These are phyloP conservation scores for Zingel zingel DNA, from an alignment of 2,113 vertebrate genomes.

Conservation along the genomic window DNA sequence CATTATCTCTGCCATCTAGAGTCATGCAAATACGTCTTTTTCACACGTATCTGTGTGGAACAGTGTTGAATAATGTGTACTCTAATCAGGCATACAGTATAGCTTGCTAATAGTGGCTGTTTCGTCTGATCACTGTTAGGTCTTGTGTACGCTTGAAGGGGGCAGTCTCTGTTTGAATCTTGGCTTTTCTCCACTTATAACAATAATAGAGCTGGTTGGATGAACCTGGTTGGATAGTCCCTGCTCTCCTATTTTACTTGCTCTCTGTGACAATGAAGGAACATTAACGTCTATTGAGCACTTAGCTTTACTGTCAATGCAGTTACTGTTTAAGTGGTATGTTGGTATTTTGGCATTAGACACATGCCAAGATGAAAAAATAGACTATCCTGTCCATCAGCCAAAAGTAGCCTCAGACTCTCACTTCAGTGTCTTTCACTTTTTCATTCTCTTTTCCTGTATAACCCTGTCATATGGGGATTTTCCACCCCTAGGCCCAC, in stretches of 20 bases:
- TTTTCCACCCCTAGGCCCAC: slow-evolving; percentile 55
- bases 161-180: slow-evolving; percentile 46
- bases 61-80: too few relatives aligned
- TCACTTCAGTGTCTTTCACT: neutral
- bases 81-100: neutral
- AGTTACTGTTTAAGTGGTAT: neutral
- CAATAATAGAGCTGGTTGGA: slow-evolving; percentile 34
- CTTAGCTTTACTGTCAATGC: slow-evolving; percentile 10
- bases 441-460: slow-evolving; percentile 18
- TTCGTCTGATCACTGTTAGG: slow-evolving; percentile 12
- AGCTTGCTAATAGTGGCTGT: neutral
- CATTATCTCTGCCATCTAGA: neutral
- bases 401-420: neutral
- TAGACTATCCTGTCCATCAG: neutral
- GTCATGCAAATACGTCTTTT: neutral
- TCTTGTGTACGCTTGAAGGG: slow-evolving; percentile 7
- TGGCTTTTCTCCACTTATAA: slow-evolving; percentile 55
- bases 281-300: neutral
- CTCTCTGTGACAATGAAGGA: neutral
- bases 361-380: neutral
- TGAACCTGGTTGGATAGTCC: slow-evolving; percentile 37
- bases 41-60: neutral
- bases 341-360: neutral
- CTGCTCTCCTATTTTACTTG: slow-evolving; percentile 27
- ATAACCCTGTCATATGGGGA: slow-evolving; percentile 39